phyloP scores from a whole-genome alignment of 2,797 vertebrate species.

The Ceyx erithaca region DNA sequence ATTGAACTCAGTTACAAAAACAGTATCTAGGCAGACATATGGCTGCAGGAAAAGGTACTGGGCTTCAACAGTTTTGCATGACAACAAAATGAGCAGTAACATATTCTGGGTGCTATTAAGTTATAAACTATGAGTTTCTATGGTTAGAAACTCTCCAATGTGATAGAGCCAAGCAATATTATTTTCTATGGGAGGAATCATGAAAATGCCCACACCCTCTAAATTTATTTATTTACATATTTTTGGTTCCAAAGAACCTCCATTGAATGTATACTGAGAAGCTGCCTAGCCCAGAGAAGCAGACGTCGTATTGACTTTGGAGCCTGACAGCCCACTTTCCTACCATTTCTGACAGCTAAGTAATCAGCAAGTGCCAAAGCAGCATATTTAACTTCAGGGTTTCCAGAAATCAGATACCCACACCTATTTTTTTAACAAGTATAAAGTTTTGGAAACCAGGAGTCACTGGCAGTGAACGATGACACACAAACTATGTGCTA shows the following conservation, averaged over 20 bases:
- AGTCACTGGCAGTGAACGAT: background rate
- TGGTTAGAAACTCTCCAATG: background rate
- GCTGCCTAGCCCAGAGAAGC: conserved; percentile 12
- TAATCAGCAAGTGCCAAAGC: conserved; percentile 38
- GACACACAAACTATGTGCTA: background rate
- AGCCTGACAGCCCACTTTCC: conserved; percentile 37
- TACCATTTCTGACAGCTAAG: background rate
- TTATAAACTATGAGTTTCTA: background rate
- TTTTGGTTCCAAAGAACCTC: conserved; percentile 4
- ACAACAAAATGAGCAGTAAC: background rate
- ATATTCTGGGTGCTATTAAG: background rate
- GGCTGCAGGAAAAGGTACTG: background rate
- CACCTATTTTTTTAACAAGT: background rate
- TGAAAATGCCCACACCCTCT: background rate
- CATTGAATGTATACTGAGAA: background rate
- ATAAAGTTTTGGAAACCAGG: background rate
- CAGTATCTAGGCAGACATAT: background rate
- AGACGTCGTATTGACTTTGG: conserved; percentile 35
- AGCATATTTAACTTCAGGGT: background rate
- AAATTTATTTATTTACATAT: background rate
- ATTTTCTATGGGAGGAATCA: background rate
- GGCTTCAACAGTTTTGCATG: background rate
- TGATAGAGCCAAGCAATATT: background rate
- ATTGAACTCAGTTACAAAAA: background rate
- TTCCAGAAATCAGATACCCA: conserved; percentile 39